phyloP scores from a whole-genome alignment of 1,140 invertebrate genomes.

The Acyrthosiphon pisum region DNA sequence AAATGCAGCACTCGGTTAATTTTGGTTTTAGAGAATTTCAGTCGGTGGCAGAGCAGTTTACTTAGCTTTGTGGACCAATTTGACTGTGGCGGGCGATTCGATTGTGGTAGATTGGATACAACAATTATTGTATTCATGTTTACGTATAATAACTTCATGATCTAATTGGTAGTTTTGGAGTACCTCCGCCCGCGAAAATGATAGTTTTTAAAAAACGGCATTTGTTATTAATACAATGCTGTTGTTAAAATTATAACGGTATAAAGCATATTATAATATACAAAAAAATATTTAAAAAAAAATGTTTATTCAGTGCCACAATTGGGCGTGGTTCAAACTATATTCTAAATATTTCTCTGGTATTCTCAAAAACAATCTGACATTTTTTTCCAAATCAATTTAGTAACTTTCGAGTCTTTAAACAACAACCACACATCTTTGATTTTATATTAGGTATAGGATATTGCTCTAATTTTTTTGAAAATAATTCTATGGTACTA shows the following conservation, averaged over 20 bases:
- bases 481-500: neutral
- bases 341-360: neutral
- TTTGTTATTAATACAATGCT: neutral
- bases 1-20: neutral
- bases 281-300: neutral
- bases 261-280: neutral
- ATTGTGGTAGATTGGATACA: neutral
- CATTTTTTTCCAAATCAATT: neutral
- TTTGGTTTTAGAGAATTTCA: neutral
- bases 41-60: neutral
- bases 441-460: too few relatives aligned
- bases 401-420: neutral
- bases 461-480: too few relatives aligned
- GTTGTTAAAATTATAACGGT: too few relatives aligned
- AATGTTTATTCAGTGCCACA: neutral
- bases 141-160: neutral
- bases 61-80: neutral
- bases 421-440: neutral
- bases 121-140: neutral
- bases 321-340: neutral
- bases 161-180: neutral
- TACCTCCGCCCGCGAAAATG: neutral
- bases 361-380: neutral
- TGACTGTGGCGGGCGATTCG: neutral
- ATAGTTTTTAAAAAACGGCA: neutral